A percentile compares a stretch with the other conserved stretches of the same genome.
Conservation (phyloP, 2,113 vertebrate species). For the Psophia crepitans region DNA sequence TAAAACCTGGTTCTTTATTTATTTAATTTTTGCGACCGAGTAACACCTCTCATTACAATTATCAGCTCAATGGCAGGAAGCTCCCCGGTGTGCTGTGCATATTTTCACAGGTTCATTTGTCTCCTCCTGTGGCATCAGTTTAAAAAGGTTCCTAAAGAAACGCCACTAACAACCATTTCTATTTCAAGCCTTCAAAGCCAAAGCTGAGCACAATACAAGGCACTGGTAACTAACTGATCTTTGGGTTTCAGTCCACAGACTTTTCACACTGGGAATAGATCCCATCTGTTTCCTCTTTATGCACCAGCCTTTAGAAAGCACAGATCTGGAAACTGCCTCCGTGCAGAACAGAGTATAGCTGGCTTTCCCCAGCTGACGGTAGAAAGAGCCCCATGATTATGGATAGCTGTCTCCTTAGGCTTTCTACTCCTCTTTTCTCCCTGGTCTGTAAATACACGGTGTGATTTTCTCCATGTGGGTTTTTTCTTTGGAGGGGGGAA, state of each 20-base stretch:
- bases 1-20: slow-evolving; percentile 50
- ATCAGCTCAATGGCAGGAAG: slow-evolving; percentile 53
- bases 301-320: slow-evolving; percentile 50
- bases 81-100: slow-evolving; percentile 33
- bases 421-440: not conserved
- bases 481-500: not conserved
- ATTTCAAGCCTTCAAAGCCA: slow-evolving; percentile 65
- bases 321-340: slow-evolving; percentile 51
- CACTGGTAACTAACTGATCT: slow-evolving; percentile 45
- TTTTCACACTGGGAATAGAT: slow-evolving; percentile 50
- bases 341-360: not conserved
- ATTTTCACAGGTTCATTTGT: slow-evolving; percentile 67
- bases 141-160: slow-evolving; percentile 63
- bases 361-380: slow-evolving; percentile 22
- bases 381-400: slow-evolving; percentile 1
- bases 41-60: slow-evolving; percentile 74
- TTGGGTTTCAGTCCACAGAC: slow-evolving; percentile 49
- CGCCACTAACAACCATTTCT: slow-evolving; percentile 55
- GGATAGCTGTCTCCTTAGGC: not conserved
- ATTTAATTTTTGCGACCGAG: slow-evolving; percentile 35
- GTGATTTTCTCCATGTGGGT: not conserved
- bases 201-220: slow-evolving; percentile 43
- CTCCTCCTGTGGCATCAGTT: slow-evolving; percentile 58
- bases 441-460: not conserved
- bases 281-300: slow-evolving; percentile 51